phyloP scores from a whole-genome alignment of 2,113 vertebrate genomes.

The Corythoichthys intestinalis region DNA sequence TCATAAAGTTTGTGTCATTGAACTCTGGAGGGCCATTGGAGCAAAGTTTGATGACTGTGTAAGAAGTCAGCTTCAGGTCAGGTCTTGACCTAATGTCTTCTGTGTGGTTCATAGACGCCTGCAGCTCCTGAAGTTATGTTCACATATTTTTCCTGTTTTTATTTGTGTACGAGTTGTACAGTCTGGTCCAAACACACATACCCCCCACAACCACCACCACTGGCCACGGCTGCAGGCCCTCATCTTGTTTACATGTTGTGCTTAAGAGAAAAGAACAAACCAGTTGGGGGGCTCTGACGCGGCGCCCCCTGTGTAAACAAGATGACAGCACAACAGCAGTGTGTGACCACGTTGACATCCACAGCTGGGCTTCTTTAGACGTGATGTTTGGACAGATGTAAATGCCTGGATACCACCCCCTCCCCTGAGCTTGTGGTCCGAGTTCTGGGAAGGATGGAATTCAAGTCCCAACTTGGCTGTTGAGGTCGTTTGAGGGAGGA shows the following conservation, averaged over 20 bases:
- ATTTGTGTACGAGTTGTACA: background rate
- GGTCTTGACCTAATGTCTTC: background rate
- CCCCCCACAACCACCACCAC: background rate
- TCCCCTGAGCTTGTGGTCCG: constrained; percentile 39
- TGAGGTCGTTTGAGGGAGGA: background rate
- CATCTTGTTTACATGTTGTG: constrained; percentile 60
- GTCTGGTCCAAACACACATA: background rate
- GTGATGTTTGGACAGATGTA: constrained; percentile 76
- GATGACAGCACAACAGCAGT: constrained; percentile 42
- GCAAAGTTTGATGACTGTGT: background rate
- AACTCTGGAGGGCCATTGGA: too few species aligned
- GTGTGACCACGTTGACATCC: constrained; percentile 48
- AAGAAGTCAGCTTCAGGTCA: background rate
- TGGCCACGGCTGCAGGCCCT: background rate
- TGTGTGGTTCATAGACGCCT: background rate
- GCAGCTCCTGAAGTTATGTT: background rate
- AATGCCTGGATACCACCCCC: constrained; percentile 31
- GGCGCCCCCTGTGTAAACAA: constrained; percentile 28
- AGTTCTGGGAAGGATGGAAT: constrained; percentile 25
- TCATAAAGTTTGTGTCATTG: background rate
- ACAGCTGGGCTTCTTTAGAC: constrained; percentile 41
- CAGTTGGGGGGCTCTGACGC: constrained; percentile 25
- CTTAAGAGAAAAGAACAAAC: constrained; percentile 44
- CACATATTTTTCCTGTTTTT: background rate
- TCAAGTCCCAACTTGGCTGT: constrained; percentile 17